These are phyloP conservation scores for Furcifer pardalis DNA, from an alignment of 2,797 vertebrate genomes.

Conservation along the genomic window DNA sequence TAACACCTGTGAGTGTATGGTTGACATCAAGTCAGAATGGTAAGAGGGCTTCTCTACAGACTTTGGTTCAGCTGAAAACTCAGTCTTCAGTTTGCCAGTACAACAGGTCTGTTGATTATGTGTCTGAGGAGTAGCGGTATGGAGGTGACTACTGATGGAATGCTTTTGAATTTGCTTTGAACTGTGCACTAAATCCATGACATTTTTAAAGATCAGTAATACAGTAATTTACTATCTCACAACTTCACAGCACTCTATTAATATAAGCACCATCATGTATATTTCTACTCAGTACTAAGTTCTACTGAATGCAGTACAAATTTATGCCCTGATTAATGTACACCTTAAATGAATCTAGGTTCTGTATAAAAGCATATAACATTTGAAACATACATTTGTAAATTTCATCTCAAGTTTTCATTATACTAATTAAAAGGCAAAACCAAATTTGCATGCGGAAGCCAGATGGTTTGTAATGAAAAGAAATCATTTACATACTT, in stretches of 20 bases:
- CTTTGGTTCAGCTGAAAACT: background rate
- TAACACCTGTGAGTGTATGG: background rate
- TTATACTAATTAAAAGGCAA: background rate
- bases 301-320: background rate
- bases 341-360: background rate
- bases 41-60: background rate
- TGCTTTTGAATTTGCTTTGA: constrained; percentile 3
- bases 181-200: background rate
- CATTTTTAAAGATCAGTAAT: background rate
- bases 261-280: background rate
- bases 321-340: background rate
- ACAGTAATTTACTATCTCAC: background rate
- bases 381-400: background rate
- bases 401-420: background rate
- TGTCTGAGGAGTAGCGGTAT: background rate
- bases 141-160: background rate
- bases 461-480: background rate
- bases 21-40: background rate
- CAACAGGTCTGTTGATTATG: background rate
- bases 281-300: background rate
- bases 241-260: background rate
- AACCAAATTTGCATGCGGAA: background rate
- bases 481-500: background rate
- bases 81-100: background rate
- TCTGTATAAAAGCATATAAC: background rate